Conservation (phyloP, 2,113 vertebrate species). For the Zingel zingel region DNA sequence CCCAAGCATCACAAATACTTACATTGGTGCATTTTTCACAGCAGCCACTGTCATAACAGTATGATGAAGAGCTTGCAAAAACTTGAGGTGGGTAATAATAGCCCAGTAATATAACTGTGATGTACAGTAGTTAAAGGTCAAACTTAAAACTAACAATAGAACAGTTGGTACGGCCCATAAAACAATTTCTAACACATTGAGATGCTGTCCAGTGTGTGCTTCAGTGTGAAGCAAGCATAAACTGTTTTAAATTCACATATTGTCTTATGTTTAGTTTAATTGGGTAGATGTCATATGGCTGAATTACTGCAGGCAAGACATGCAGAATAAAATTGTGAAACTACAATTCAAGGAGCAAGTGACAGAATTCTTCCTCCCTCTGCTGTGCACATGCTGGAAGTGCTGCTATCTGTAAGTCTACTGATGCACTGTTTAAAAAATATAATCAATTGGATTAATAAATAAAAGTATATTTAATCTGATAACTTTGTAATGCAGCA, state of each 20-base stretch:
- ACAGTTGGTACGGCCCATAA: not conserved
- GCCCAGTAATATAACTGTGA: not conserved
- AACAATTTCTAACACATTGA: not conserved
- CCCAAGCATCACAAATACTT: too few relatives aligned
- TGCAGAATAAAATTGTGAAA: not conserved
- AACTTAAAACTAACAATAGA: not conserved
- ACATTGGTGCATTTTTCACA: not conserved
- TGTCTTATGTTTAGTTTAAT: not conserved
- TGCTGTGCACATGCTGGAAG: constrained; percentile 43
- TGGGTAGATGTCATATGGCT: not conserved
- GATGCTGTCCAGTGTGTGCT: not conserved
- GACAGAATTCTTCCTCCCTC: constrained; percentile 51
- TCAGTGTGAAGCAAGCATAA: not conserved
- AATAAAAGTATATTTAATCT: not conserved
- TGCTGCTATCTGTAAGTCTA: not conserved
- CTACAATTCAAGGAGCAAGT: not conserved
- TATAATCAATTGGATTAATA: too few relatives aligned
- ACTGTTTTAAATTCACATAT: not conserved
- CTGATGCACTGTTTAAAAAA: too few relatives aligned
- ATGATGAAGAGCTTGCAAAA: not conserved
- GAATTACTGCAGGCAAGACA: not conserved
- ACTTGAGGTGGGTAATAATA: too few relatives aligned
- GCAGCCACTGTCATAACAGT: not conserved
- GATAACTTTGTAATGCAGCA: not conserved
- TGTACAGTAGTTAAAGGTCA: not conserved